Evolutionary conservation across 2,888 invertebrate species (phyloP), one percentile per base, ranked within the genome.

Genomic region (Thereva unica): DNA sequence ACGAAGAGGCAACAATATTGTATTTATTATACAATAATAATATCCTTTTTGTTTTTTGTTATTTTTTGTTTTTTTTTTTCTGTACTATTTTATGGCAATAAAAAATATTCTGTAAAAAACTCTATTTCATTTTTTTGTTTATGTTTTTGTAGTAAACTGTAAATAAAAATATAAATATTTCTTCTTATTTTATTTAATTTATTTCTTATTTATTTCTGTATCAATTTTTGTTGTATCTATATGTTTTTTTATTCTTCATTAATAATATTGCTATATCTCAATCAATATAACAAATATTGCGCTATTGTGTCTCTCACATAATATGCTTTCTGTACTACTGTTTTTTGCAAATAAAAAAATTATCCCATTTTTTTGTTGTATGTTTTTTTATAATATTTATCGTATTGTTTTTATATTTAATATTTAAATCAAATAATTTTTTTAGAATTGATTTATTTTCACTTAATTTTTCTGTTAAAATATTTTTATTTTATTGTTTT

Each of bases 131-230:
- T 45, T 40, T 23, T 37, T 68, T 54, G 55, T 54, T 53, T 44
- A 34, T 65, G 65, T 57, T 57, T n/a, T 53, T 54, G 23, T 65
- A 55, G 47, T 64, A 49, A 61, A 66, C 68, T 70, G 68, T 68
- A 70, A 70, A 69, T 67, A 68, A 68, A 63, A 64, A 66, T 68
- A 67, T 68, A 64, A 66, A 57, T 57, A 53, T 56, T 42, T 63
- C 42, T 56, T 23, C 49, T 59, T 52, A 9, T 44, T 23, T 40
- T 8, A 41, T 4, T 49, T 66, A 4, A 12, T 49, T 5, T 6
- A 12, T 10, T 49, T 49, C 3, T 52, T n/a, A n/a, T n/a, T 50
- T 61, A 50, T 12, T 61, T 53, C 6, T 40, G 61, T 23, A 10
- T 61, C 50, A 49, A 61, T 50, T 61, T 50, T 38, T 61, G 50